A percentile compares a stretch with the other conserved stretches of the same genome.
These are phyloP conservation scores for Microcebus murinus DNA, from an alignment of 2,113 vertebrate genomes.

Conservation along the genomic window DNA sequence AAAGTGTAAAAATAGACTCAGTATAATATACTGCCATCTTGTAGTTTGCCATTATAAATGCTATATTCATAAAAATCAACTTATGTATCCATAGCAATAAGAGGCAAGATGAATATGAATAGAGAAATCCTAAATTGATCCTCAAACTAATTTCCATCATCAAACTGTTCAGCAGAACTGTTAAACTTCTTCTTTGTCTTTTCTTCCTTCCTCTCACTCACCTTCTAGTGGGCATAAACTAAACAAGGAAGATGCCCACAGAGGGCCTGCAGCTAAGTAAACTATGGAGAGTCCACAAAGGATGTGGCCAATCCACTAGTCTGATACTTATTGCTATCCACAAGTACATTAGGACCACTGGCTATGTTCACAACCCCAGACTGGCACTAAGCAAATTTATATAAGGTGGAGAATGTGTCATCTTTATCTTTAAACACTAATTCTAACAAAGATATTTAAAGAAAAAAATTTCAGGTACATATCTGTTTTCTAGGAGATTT, in stretches of 20 bases:
- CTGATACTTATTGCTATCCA: neutral
- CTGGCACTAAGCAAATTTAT: neutral
- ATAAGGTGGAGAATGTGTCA: neutral
- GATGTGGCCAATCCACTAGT: neutral
- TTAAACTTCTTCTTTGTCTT: neutral
- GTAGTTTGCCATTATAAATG: conserved; percentile 59
- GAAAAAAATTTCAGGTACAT: neutral
- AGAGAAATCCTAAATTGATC: conserved; percentile 55
- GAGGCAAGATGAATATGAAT: conserved; percentile 53
- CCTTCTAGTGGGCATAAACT: neutral
- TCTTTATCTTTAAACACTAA: neutral
- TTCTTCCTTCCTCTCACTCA: neutral
- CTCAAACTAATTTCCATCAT: conserved; percentile 19
- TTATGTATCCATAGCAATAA: conserved; percentile 64
- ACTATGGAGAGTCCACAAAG: neutral
- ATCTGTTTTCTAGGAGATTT: neutral
- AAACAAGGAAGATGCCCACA: neutral
- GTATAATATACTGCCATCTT: conserved; percentile 58
- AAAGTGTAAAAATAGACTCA: conserved; percentile 50
- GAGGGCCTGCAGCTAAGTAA: no score
- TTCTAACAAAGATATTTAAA: neutral
- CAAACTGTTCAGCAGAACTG: neutral
- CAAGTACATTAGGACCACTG: neutral
- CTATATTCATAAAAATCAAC: conserved; percentile 68
- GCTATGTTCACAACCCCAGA: neutral